Percentiles rank a stretch among this genome's conserved stretches.
Conservation (phyloP, 2,888 invertebrate genomes). For the Pycnomerus fuliginosus region DNA sequence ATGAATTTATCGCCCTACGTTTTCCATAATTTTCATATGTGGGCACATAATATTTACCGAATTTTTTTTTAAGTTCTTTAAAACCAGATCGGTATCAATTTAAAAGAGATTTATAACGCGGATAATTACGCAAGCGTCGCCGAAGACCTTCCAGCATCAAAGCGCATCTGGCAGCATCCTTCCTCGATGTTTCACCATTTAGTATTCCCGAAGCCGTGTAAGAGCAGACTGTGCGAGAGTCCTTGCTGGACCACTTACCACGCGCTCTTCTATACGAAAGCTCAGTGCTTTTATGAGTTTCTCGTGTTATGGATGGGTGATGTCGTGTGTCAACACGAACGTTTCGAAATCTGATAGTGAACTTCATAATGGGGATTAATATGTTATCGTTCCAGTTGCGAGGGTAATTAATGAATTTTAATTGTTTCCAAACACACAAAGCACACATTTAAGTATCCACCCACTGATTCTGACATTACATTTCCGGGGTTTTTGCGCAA, state of each 20-base stretch:
- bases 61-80: too few relatives aligned
- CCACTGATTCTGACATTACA: too few relatives aligned
- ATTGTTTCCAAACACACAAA: too few relatives aligned
- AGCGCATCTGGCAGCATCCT: slow-evolving; percentile 33
- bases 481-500: too few relatives aligned
- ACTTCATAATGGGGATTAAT: background rate
- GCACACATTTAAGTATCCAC: too few relatives aligned
- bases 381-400: background rate
- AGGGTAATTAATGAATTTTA: slow-evolving; percentile 4
- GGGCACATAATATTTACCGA: too few relatives aligned
- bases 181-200: slow-evolving; percentile 25
- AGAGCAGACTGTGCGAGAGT: slow-evolving; percentile 23
- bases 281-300: slow-evolving; percentile 8
- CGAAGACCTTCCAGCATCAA: slow-evolving; percentile 25
- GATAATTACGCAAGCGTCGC: slow-evolving; percentile 24
- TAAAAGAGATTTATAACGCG: slow-evolving; percentile 11
- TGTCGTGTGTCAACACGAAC: too few relatives aligned
- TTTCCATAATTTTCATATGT: too few relatives aligned
- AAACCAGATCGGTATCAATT: slow-evolving; percentile 6
- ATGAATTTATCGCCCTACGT: too few relatives aligned
- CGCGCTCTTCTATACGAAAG: slow-evolving; percentile 30
- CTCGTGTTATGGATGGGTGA: too few relatives aligned
- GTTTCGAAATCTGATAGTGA: too few relatives aligned
- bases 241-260: slow-evolving; percentile 24
- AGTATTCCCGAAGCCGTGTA: slow-evolving; percentile 33